Conservation (phyloP, 2,797 vertebrate species). For the Rallus crepitans region DNA sequence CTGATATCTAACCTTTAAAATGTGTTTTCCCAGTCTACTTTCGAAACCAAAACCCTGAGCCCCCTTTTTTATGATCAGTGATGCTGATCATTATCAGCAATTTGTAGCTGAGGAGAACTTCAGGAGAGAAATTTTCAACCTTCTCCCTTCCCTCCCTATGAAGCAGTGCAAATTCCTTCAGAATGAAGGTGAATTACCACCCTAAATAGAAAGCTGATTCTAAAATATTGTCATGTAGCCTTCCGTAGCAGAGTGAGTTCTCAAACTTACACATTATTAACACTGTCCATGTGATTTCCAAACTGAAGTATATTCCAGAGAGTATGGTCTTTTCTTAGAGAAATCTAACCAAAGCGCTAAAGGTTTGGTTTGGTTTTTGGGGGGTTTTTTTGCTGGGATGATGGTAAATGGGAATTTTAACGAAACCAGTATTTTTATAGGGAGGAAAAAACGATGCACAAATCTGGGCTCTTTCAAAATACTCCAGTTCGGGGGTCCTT, state of each 20-base stretch:
- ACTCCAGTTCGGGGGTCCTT: neutral
- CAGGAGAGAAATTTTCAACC: neutral
- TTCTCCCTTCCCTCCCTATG: neutral
- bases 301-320: neutral
- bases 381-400: neutral
- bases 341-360: neutral
- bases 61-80: neutral
- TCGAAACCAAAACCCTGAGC: neutral
- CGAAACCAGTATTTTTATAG: neutral
- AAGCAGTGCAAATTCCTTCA: neutral
- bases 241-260: accelerated
- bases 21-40: neutral
- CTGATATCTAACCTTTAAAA: neutral
- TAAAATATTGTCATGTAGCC: neutral
- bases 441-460: neutral
- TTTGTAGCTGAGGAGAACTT: neutral
- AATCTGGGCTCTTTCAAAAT: neutral
- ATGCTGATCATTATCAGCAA: neutral
- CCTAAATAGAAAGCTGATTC: neutral
- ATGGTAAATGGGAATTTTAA: neutral
- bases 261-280: neutral
- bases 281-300: constrained; percentile 13
- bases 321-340: neutral
- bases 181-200: neutral
- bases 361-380: neutral